These are phyloP conservation scores for Whitmania pigra DNA, from an alignment of 1,140 invertebrate genomes.

Conservation along the genomic window DNA sequence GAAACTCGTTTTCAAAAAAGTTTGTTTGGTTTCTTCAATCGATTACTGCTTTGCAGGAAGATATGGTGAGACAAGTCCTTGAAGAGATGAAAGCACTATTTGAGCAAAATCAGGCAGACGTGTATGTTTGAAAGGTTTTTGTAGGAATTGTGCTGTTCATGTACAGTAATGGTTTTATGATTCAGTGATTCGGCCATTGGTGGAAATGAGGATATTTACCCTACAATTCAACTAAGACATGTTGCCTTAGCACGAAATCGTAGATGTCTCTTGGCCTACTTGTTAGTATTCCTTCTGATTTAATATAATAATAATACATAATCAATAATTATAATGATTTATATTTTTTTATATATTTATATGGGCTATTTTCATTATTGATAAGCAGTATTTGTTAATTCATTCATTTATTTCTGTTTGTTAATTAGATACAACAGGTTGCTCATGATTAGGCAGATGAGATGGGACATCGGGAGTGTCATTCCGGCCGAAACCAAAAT, in stretches of 20 bases:
- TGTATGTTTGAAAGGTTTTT: constrained; percentile 47
- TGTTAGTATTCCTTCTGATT: constrained; percentile 45
- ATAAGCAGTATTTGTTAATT: background rate
- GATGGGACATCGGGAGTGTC: constrained; percentile 85
- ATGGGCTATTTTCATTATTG: background rate
- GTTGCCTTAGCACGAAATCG: constrained; percentile 73
- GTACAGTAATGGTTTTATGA: background rate
- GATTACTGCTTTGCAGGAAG: constrained; percentile 34
- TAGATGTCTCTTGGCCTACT: constrained; percentile 72
- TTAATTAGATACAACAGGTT: constrained; percentile 58
- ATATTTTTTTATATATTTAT: too few relatives aligned
- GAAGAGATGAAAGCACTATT: constrained; percentile 63
- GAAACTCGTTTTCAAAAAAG: background rate
- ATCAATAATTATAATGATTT: too few relatives aligned
- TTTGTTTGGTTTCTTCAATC: background rate
- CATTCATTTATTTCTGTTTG: constrained; percentile 19
- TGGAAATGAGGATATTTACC: constrained; percentile 44
- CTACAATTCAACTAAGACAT: constrained; percentile 66
- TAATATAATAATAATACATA: background rate
- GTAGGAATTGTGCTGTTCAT: background rate
- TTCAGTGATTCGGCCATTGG: constrained; percentile 45
- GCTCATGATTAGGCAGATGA: constrained; percentile 60
- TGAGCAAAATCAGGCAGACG: constrained; percentile 60
- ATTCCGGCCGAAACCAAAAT: constrained; percentile 69
- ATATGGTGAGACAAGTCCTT: constrained; percentile 55